Base-by-base conservation (phyloP, 2,888 invertebrate species). In the Microctonus aethiopoides region DNA sequence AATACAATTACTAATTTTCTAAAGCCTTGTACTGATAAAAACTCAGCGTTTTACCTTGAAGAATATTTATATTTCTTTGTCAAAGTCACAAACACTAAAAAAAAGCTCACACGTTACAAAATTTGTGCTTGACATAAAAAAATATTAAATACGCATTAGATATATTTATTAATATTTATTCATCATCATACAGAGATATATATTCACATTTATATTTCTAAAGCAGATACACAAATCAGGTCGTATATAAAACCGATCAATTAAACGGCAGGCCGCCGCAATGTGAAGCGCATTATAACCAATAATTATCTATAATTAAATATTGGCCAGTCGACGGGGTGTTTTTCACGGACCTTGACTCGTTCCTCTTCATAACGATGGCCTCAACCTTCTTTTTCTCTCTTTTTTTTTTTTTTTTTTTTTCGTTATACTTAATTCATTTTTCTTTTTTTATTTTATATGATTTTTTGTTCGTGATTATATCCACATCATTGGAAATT, bases 261-360 rank as follows among this genome's bases (percentile, higher is more conserved):
- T 83, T 83, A 81, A 83, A 82, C 83, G 81, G 82, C 83, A 82
- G 83, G 83, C 81, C 82, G 79, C 80, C 46, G 16, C 80, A 79
- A 83, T 83, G 78, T 78, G 78, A 77, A 77, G 79, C 78, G 81
- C 78, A 81, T 83, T 81, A 83, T 81, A 83, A 83, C 82, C 80
- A 79, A 79, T 81, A 83, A 83, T 83, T 83, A 83, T 82, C 78
- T 75, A 81, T 83, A 83, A 83, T 83, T 83, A 83, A 83, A 83
- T 83, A 83, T 83, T 81, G 80, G 77, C 76, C 77, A 73, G 72
- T 68, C 75, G 62, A 70, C 62, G 72, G 68, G 67, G 68, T 62
- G 62, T 68, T 67, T 67, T 68, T 52, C 24, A 46, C 13, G 54
- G 70, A 68, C 69, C 74, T 64, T 72, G 63, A 71, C 65, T 72